These are phyloP conservation scores for Apamea crenata DNA, from an alignment of 2,888 invertebrate genomes.

Conservation along the genomic window DNA sequence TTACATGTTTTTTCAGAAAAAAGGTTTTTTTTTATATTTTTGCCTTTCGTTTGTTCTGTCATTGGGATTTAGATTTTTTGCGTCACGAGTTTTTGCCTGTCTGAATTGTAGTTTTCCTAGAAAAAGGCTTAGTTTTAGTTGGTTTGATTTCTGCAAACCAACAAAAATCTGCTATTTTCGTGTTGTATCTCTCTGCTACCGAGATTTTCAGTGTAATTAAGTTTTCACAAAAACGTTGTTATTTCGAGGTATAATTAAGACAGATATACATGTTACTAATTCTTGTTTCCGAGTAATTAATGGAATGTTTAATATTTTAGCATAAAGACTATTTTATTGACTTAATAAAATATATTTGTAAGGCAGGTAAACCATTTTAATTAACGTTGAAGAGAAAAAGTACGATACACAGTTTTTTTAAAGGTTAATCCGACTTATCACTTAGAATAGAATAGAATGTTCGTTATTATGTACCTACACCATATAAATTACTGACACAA, in stretches of 20 bases:
- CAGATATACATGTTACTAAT: constrained; percentile 13
- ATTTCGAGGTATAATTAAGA: background rate
- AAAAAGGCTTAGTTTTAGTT: background rate
- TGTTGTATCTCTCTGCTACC: background rate
- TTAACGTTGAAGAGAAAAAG: background rate
- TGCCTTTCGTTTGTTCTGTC: background rate
- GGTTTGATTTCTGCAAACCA: background rate
- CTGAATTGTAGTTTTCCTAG: background rate
- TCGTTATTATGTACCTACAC: no score
- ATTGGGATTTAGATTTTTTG: background rate
- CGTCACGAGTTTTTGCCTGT: no score
- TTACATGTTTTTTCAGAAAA: background rate
- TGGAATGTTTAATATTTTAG: background rate
- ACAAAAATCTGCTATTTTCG: background rate
- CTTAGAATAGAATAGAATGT: no score
- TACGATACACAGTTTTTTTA: background rate
- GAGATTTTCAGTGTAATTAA: constrained; percentile 3
- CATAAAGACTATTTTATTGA: background rate
- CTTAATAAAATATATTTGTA: background rate
- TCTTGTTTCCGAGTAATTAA: constrained; percentile 2
- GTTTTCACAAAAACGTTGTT: background rate
- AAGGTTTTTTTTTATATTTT: background rate
- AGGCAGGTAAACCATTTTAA: background rate
- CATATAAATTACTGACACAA: no score
- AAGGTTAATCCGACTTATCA: background rate